Evolutionary conservation across 2,113 vertebrate species (phyloP).

Genomic region (Cryptomyrus ogoouensis): DNA sequence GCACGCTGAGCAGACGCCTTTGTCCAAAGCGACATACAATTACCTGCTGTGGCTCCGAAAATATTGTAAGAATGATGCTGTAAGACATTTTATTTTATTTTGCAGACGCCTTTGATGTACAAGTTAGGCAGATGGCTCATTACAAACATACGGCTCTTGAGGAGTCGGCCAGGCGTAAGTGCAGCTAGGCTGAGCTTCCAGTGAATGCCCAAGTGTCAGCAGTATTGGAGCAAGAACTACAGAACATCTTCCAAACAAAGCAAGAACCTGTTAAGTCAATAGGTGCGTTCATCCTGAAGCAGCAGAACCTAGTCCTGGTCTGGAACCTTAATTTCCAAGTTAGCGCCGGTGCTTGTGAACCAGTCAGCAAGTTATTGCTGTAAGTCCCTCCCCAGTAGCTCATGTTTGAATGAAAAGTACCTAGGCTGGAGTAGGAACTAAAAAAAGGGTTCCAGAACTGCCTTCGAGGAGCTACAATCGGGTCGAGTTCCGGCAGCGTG

Average conservation of each 20-base stretch:
- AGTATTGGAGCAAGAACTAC: neutral
- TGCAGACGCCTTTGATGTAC: neutral
- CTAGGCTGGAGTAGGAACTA: neutral
- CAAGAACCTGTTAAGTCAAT: neutral
- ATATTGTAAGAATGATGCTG: neutral
- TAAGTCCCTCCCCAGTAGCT: too few species aligned
- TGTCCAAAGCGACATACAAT: neutral
- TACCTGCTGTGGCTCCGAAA: neutral
- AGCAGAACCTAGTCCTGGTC: neutral
- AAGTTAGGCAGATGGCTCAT: neutral
- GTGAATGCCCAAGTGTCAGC: neutral
- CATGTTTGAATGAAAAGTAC: too few species aligned
- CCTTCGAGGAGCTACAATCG: neutral
- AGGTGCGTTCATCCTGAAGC: neutral
- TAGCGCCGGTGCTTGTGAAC: too few species aligned
- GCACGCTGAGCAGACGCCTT: neutral
- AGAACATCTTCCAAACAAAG: neutral
- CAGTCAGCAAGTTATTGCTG: too few species aligned
- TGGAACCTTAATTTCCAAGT: too few species aligned
- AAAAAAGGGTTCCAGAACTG: too few species aligned
- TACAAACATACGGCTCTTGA: neutral
- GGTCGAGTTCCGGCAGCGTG: too few species aligned
- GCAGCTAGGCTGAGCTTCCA: neutral
- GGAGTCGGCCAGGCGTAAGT: neutral
- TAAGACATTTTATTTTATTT: neutral